Conservation (phyloP, 2,888 invertebrate species). For the Coenonympha arcania region DNA sequence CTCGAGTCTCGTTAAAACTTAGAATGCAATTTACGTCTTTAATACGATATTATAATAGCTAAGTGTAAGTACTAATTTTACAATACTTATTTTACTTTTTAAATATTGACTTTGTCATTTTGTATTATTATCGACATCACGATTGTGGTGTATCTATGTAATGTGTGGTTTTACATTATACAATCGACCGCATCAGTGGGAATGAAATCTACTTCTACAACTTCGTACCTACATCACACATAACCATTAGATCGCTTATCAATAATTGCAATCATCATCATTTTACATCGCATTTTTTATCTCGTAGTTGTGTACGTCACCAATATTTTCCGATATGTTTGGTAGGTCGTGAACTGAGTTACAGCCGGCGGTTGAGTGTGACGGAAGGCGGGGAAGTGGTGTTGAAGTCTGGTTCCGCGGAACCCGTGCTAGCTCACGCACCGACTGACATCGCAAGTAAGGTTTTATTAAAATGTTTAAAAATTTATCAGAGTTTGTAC, state of each 20-base stretch:
- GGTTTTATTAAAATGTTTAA: constrained; percentile 23
- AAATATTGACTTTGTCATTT: no score
- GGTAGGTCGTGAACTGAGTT: constrained; percentile 73
- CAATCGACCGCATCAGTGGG: constrained; percentile 13
- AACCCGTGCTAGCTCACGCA: constrained; percentile 63
- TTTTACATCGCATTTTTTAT: no score
- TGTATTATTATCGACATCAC: constrained; percentile 4
- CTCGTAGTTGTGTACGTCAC: no score
- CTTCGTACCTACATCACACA: no score
- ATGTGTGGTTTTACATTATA: neutral
- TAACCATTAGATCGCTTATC: no score
- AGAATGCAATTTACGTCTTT: no score
- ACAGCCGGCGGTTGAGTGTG: constrained; percentile 64
- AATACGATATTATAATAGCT: no score
- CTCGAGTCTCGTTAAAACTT: no score
- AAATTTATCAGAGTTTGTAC: no score
- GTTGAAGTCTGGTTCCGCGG: constrained; percentile 59
- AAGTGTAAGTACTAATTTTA: no score
- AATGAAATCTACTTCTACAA: constrained; percentile 13
- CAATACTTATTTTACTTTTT: no score
- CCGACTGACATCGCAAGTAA: constrained; percentile 67
- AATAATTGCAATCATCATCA: no score
- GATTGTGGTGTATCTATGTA: neutral
- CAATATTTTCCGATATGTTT: neutral
- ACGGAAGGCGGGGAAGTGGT: constrained; percentile 66